Conservation (phyloP, 2,113 vertebrate species). For the Hepsetus odoe region DNA sequence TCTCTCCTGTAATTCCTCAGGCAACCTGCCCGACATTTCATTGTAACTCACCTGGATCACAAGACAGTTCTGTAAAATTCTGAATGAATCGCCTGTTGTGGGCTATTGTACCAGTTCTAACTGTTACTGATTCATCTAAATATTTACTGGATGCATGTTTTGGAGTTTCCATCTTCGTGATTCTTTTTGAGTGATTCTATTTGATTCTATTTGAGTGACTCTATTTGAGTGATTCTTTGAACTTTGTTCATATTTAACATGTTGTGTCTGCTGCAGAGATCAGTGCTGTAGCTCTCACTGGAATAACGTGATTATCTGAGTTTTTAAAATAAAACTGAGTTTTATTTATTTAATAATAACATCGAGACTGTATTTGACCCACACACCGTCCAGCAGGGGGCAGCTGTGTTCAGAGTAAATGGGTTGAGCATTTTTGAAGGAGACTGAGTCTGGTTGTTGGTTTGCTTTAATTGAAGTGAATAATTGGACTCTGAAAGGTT, state of each 20-base stretch:
- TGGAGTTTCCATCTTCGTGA: conserved; percentile 1
- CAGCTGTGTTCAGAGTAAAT: no score
- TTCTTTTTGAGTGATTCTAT: conserved; percentile 5
- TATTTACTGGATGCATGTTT: conserved; percentile 27
- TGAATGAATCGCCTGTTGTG: neutral
- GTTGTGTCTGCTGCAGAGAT: neutral
- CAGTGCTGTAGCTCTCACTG: neutral
- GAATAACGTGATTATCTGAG: no score
- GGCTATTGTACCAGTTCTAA: conserved; percentile 5
- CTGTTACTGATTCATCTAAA: neutral
- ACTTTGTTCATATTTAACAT: conserved; percentile 29
- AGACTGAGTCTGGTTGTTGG: no score
- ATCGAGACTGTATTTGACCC: no score
- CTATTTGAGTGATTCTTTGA: conserved; percentile 21
- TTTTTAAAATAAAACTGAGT: no score
- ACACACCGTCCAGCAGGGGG: no score
- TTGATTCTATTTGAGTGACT: neutral
- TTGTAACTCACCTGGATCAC: neutral
- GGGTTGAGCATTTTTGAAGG: no score
- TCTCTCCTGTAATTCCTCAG: neutral
- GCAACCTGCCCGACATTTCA: neutral
- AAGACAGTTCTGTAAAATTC: neutral
- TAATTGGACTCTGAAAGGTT: no score
- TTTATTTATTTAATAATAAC: no score
- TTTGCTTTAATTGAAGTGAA: no score